phyloP scores from a whole-genome alignment of 2,797 vertebrate genomes.

The Fistularia tabacaria region DNA sequence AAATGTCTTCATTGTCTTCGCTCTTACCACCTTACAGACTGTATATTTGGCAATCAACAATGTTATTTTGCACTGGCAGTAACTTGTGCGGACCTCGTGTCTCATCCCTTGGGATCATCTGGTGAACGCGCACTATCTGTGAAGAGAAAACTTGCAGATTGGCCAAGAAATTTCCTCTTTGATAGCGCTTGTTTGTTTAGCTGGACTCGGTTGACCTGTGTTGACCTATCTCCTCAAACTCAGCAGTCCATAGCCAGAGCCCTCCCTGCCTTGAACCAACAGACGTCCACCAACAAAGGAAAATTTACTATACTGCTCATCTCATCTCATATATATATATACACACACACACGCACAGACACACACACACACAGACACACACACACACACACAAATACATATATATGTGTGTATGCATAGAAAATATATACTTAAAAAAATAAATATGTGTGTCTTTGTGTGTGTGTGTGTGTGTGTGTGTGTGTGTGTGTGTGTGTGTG shows the following conservation, averaged over 20 bases:
- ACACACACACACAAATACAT: too few species aligned
- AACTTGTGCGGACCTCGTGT: conserved; percentile 23
- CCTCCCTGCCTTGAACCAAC: conserved; percentile 42
- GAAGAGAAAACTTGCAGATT: conserved; percentile 61
- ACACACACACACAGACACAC: too few species aligned
- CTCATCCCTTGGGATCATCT: conserved; percentile 51
- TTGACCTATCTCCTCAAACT: conserved; percentile 59
- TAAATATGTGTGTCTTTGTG: too few species aligned
- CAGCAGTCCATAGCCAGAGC: conserved; percentile 49
- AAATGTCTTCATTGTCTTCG: background rate
- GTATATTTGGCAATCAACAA: conserved; percentile 6
- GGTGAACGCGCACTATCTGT: conserved; percentile 55
- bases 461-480: too few species aligned
- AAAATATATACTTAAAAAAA: too few species aligned
- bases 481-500: too few species aligned
- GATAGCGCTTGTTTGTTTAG: conserved; percentile 74
- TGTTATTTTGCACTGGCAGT: conserved; percentile 19
- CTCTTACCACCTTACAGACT: background rate
- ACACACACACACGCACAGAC: too few species aligned
- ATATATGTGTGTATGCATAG: too few species aligned
- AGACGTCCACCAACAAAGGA: conserved; percentile 27
- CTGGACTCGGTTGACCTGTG: conserved; percentile 67
- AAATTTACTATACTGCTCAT: conserved; percentile 9
- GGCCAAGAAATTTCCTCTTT: conserved; percentile 74
- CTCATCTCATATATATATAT: too few species aligned